phyloP scores from a whole-genome alignment of 2,113 vertebrate species.

The Addax nasomaculatus region DNA sequence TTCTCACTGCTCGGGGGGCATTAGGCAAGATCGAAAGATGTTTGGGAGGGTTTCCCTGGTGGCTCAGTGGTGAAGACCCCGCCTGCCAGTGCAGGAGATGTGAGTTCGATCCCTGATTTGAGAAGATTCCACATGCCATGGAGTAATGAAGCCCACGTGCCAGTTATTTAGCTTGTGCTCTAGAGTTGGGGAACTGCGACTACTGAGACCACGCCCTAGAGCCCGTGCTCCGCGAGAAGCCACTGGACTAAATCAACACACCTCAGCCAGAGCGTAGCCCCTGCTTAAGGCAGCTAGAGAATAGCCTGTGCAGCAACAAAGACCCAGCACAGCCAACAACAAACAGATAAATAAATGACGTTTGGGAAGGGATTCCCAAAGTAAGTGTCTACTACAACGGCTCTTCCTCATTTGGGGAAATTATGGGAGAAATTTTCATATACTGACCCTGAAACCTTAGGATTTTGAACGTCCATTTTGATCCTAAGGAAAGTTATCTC shows the following conservation, averaged over 20 bases:
- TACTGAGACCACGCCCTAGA: background rate
- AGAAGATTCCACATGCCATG: background rate
- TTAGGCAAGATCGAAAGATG: background rate
- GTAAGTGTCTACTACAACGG: background rate
- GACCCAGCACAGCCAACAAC: background rate
- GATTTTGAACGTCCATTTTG: background rate
- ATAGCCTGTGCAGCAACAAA: background rate
- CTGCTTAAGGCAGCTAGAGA: background rate
- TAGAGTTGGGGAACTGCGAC: fast-evolving
- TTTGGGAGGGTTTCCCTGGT: background rate
- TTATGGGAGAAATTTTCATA: background rate
- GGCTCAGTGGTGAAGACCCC: background rate
- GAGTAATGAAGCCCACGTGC: background rate
- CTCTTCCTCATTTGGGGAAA: background rate
- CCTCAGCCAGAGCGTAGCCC: background rate
- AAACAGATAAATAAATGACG: background rate
- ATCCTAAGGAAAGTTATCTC: background rate
- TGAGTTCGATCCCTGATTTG: background rate
- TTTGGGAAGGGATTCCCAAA: background rate
- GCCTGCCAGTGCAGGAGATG: background rate
- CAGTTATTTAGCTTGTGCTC: background rate
- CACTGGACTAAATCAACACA: background rate
- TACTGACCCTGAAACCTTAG: background rate
- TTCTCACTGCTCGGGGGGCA: background rate
- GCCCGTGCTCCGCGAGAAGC: background rate